Base-by-base conservation (phyloP, 2,888 invertebrate species). In the Synanthedon tipuliformis region DNA sequence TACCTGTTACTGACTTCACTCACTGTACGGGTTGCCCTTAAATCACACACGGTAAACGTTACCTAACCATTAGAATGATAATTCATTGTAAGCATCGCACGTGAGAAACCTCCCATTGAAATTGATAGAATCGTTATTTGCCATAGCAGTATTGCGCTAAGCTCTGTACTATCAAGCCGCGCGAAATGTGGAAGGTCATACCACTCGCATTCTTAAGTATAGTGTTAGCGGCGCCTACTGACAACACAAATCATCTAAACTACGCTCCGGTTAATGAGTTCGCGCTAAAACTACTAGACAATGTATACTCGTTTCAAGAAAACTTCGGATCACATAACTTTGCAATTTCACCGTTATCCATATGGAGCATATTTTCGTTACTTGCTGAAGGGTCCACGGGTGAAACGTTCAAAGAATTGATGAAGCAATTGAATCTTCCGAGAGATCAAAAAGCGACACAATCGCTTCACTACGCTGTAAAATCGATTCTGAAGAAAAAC, bases 321-420 rank as follows among this genome's bases (percentile, higher is more conserved):
- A 79, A 73, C 59, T 83, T 79, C 53, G 82, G 78, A 2, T 68
- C 60, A 1, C 75, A 72, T 34, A 86, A 86, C 57, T 62, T 81
- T 7, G 84, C 78, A 0, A 60, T 85, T 51, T 83, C 86, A 2
- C 87, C 87, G 0, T 54, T 87, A 1, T 87, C 88, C 1, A 67
- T 84, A 3, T 88, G 88, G 88, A 82, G 77, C 52, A 68, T 84
- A 23, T 81, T 85, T 60, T 67, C 87, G 0, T 61, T 87, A 7
- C 63, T 86, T 13, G 81, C 86, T 3, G 85, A 86, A 68, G 85
- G 82, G 52, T 80, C 85, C 0, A 65, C 85, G 0, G 85, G 84
- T 1, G 74, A 81, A 52, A 86, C 86, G 0, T 86, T 80, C 54
- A 55, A 69, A 12, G 82, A 86, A 60, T 59, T 86, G n/a, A 71